Percentiles rank a stretch among this genome's conserved stretches.
Evolutionary conservation across 2,797 vertebrate species (phyloP).

Genomic region (Anguilla marmorata): DNA sequence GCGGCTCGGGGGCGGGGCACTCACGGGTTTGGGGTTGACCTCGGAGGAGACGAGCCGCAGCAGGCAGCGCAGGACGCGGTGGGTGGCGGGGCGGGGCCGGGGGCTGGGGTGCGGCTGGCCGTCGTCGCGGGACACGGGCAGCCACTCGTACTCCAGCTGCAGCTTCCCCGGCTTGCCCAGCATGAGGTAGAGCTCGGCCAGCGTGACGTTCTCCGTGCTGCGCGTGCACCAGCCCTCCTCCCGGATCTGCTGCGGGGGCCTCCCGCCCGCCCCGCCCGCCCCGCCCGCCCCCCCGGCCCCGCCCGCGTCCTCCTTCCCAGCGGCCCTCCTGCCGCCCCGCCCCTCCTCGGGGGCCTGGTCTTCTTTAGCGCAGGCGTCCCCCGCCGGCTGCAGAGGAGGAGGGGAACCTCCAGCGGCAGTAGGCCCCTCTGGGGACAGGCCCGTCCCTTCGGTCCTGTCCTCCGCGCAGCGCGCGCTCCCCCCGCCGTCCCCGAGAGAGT

Average conservation of each 20-base stretch:
- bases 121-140: slow-evolving; percentile 66
- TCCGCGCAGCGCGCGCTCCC: slow-evolving; percentile 53
- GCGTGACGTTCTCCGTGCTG: slow-evolving; percentile 88
- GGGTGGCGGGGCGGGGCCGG: slow-evolving; percentile 68
- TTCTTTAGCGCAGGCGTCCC: slow-evolving; percentile 65
- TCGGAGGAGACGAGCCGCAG: slow-evolving; percentile 90
- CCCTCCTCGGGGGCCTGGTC: slow-evolving; percentile 65
- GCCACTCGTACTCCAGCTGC: slow-evolving; percentile 97
- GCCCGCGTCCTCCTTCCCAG: slow-evolving; percentile 61
- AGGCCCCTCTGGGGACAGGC: slow-evolving; percentile 59
- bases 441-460: slow-evolving; percentile 50
- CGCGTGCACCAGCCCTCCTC: slow-evolving; percentile 91
- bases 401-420: slow-evolving; percentile 23
- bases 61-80: slow-evolving; percentile 87
- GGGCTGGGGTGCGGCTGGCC: slow-evolving; percentile 48
- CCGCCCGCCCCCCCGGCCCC: slow-evolving; percentile 61
- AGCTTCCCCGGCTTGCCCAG: slow-evolving; percentile 94
- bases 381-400: slow-evolving; percentile 41
- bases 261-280: slow-evolving; percentile 62
- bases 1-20: neutral
- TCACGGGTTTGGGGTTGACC: slow-evolving; percentile 90
- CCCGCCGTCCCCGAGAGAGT: slow-evolving; percentile 42
- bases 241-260: slow-evolving; percentile 79
- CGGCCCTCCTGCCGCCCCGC: slow-evolving; percentile 62
- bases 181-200: slow-evolving; percentile 99